phyloP scores from a whole-genome alignment of 2,888 invertebrate species.

The Eueremaeus valkanovi region DNA sequence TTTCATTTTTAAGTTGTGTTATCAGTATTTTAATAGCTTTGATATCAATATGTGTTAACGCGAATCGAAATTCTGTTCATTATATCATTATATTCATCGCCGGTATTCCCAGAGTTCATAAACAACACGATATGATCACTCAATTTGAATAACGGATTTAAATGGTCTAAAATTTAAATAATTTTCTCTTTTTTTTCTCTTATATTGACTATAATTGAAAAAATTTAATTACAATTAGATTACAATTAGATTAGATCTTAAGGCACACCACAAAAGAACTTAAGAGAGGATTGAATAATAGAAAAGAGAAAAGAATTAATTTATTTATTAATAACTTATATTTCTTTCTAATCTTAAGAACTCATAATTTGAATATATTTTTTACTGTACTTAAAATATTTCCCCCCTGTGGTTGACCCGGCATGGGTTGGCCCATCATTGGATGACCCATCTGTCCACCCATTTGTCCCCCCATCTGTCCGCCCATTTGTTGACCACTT shows the following conservation, averaged over 20 bases:
- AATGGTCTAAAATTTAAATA: constrained; percentile 2
- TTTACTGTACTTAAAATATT: constrained; percentile 39
- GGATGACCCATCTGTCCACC: neutral
- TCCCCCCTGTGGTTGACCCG: constrained; percentile 36
- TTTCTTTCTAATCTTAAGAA: neutral
- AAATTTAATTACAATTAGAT: neutral
- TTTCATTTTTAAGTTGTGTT: neutral
- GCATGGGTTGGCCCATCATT: constrained; percentile 33
- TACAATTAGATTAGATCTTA: neutral
- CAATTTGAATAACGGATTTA: neutral
- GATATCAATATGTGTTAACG: neutral
- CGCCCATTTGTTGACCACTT: constrained; percentile 16
- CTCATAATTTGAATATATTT: constrained; percentile 42
- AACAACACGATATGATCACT: constrained; percentile 16
- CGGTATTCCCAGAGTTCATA: no score
- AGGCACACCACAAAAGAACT: constrained; percentile 27
- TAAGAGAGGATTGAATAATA: neutral
- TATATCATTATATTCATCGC: neutral
- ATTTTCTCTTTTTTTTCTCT: neutral
- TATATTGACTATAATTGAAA: neutral
- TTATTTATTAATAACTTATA: neutral
- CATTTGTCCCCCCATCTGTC: constrained; percentile 2
- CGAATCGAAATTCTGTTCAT: neutral
- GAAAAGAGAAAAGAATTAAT: neutral
- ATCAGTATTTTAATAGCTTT: neutral